phyloP scores from a whole-genome alignment of 1,140 invertebrate species.

The Bombyx mori region ASM3026992v2 NC_085122.1:10516501-10517000 shows the following conservation, averaged over 20 bases:
- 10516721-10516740: slow-evolving; percentile 16
- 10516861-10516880: neutral
- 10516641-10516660: neutral
- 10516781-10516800: slow-evolving; percentile 19
- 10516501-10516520: slow-evolving; percentile 16
- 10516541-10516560: slow-evolving; percentile 10
- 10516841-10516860: neutral
- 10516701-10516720: slow-evolving; percentile 11
- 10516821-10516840: slow-evolving; percentile 11
- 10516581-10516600: slow-evolving; percentile 13
- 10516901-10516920: slow-evolving; percentile 34
- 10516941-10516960: slow-evolving; percentile 18
- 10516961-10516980: slow-evolving; percentile 16
- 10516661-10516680: neutral
- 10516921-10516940: slow-evolving; percentile 26
- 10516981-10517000: slow-evolving; percentile 26
- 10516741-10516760: slow-evolving; percentile 20
- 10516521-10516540: slow-evolving; percentile 18
- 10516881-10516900: slow-evolving; percentile 13
- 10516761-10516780: slow-evolving; percentile 8
- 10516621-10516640: neutral
- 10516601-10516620: neutral
- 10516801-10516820: slow-evolving; percentile 22
- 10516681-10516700: neutral
- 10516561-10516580: slow-evolving; percentile 20